phyloP scores from a whole-genome alignment of 2,888 invertebrate genomes.

The Myopa testacea region DNA sequence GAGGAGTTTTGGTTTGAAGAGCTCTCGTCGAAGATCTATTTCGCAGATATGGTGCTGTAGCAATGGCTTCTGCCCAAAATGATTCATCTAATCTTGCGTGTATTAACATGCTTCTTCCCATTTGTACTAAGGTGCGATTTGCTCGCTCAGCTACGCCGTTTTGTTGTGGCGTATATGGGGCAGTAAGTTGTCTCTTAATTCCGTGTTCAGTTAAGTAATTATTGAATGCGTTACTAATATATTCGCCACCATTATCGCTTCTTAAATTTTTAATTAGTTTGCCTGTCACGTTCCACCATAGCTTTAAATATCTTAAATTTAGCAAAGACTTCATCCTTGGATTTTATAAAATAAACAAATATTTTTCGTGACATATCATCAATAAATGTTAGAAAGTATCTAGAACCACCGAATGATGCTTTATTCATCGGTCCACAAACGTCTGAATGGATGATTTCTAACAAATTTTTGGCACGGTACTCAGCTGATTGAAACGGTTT shows the following conservation, averaged over 20 bases:
- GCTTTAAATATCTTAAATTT: slow-evolving; percentile 40
- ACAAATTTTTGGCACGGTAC: slow-evolving; percentile 31
- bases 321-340: slow-evolving; percentile 35
- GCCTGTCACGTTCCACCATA: slow-evolving; percentile 42
- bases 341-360: slow-evolving; percentile 44
- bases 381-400: slow-evolving; percentile 47
- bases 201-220: slow-evolving; percentile 42
- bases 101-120: slow-evolving; percentile 51
- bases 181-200: slow-evolving; percentile 43
- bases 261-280: slow-evolving; percentile 43
- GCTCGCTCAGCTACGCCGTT: slow-evolving; percentile 46
- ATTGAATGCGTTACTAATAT: slow-evolving; percentile 37
- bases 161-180: slow-evolving; percentile 44
- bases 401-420: slow-evolving; percentile 44
- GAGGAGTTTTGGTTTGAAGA: slow-evolving; percentile 38
- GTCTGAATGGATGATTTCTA: slow-evolving; percentile 40
- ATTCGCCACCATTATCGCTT: slow-evolving; percentile 44
- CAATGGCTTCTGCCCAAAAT: slow-evolving; percentile 48
- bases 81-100: slow-evolving; percentile 49
- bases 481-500: background rate
- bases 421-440: slow-evolving; percentile 41
- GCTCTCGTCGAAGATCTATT: slow-evolving; percentile 6
- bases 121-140: slow-evolving; percentile 42
- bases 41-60: slow-evolving; percentile 44
- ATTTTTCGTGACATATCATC: slow-evolving; percentile 44